Conservation (phyloP, 2,113 vertebrate species). For the Scopus umbretta region DNA sequence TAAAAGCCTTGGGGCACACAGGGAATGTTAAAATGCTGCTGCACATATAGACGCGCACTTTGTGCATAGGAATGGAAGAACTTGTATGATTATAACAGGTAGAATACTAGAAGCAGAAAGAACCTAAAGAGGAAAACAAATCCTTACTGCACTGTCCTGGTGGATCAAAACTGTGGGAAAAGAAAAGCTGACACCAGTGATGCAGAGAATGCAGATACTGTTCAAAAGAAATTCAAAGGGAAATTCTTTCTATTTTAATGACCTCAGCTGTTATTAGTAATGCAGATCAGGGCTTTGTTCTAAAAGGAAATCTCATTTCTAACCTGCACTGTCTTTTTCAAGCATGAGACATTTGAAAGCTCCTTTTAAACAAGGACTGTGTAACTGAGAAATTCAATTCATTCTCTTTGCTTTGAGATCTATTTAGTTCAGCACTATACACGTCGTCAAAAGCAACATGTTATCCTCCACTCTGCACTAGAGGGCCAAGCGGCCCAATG, state of each 20-base stretch:
- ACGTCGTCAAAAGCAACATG: background rate
- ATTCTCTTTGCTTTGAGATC: background rate
- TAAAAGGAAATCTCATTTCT: background rate
- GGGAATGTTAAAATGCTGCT: background rate
- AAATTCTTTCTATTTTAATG: conserved; percentile 9
- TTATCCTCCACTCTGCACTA: background rate
- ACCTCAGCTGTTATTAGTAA: conserved; percentile 2
- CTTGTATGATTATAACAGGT: background rate
- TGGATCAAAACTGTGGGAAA: background rate
- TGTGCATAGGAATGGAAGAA: background rate
- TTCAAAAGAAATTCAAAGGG: background rate
- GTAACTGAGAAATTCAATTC: background rate
- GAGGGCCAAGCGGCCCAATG: background rate
- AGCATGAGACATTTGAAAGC: background rate
- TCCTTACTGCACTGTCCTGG: background rate
- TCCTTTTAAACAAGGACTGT: background rate
- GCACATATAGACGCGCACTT: background rate
- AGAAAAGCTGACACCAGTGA: background rate
- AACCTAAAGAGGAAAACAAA: background rate
- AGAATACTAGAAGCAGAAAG: background rate
- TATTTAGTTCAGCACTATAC: background rate
- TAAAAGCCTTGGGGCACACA: background rate
- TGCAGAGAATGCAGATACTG: background rate
- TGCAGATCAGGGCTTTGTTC: conserved; percentile 34
- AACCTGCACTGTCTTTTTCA: background rate